Conservation (phyloP, 2,113 vertebrate species). For the Sialia sialis region DNA sequence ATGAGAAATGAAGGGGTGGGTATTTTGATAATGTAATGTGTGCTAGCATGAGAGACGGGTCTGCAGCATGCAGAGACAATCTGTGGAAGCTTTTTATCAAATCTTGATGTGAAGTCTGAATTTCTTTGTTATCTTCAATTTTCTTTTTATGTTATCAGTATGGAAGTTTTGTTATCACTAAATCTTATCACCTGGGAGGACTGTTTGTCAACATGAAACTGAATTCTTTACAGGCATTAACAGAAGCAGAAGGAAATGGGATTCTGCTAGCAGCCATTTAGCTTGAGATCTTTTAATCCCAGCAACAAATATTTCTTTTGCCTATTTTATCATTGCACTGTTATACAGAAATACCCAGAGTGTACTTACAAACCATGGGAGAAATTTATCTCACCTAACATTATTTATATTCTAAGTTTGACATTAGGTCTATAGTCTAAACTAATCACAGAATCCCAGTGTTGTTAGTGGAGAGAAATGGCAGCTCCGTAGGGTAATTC, state of each 20-base stretch:
- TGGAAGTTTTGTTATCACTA: not conserved
- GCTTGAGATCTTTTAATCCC: not conserved
- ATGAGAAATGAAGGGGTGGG: not conserved
- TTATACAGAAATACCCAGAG: not conserved
- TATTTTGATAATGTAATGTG: not conserved
- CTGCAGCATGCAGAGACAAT: not conserved
- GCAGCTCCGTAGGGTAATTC: not conserved
- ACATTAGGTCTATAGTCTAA: not conserved
- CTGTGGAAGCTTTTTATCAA: not conserved
- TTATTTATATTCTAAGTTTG: not conserved
- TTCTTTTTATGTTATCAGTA: not conserved
- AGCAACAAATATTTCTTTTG: not conserved
- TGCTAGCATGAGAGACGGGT: not conserved
- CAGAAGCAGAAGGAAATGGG: not conserved
- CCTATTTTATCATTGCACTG: not conserved
- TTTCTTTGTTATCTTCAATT: conserved; percentile 7
- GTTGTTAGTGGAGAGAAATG: not conserved
- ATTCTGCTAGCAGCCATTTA: not conserved
- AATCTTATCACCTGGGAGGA: not conserved
- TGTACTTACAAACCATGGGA: not conserved
- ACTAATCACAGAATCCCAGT: not conserved
- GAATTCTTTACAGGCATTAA: not conserved
- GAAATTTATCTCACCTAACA: not conserved
- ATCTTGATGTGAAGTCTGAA: not conserved
- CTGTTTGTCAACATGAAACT: not conserved